Evolutionary conservation across 2,888 invertebrate genomes (phyloP).

Genomic region (Stenurella melanura): DNA sequence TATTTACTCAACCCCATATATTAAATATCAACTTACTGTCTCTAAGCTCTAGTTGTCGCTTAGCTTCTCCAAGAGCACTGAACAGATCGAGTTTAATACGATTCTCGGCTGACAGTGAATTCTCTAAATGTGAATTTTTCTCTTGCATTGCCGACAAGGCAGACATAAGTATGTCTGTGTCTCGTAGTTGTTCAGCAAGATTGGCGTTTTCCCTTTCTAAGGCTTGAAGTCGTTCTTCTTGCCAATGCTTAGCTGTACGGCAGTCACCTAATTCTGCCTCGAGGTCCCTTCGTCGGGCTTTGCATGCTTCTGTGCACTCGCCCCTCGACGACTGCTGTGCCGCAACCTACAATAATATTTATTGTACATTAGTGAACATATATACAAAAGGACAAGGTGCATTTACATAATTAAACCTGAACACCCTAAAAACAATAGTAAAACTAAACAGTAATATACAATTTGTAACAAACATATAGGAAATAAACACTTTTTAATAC

Average conservation of each 20-base stretch:
- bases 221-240: slow-evolving; percentile 77
- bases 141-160: slow-evolving; percentile 90
- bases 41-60: slow-evolving; percentile 90
- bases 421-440: no score
- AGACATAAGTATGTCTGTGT: slow-evolving; percentile 85
- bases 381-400: no score
- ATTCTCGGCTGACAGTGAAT: slow-evolving; percentile 96
- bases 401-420: no score
- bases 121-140: slow-evolving; percentile 93
- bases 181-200: slow-evolving; percentile 74
- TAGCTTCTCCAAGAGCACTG: slow-evolving; percentile 96
- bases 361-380: no score
- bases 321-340: slow-evolving; percentile 67
- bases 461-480: no score
- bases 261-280: slow-evolving; percentile 79
- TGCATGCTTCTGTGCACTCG: slow-evolving; percentile 72
- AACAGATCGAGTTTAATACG: slow-evolving; percentile 98
- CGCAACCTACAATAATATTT: slow-evolving; percentile 66
- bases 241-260: slow-evolving; percentile 76
- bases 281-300: slow-evolving; percentile 76
- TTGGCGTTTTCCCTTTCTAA: slow-evolving; percentile 76
- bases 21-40: slow-evolving; percentile 79
- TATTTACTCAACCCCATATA: background rate
- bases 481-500: no score
- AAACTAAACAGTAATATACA: no score